A percentile compares a stretch with the other conserved stretches of the same genome.
These are phyloP conservation scores for Acanthurus leucopareius DNA, from an alignment of 2,797 vertebrate species.

Conservation along the genomic window DNA sequence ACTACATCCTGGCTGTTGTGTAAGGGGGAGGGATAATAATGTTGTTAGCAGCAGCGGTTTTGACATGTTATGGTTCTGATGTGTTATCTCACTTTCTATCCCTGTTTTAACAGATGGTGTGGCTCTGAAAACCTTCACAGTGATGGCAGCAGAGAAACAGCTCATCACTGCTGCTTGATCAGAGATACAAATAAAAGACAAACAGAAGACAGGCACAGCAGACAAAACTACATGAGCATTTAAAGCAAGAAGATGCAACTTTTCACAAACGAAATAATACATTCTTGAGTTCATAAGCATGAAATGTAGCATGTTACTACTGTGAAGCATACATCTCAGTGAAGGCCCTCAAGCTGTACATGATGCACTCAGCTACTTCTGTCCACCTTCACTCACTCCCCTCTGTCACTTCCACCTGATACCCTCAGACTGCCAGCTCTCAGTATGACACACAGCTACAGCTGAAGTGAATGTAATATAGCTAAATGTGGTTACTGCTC, in stretches of 20 bases:
- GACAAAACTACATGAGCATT: background rate
- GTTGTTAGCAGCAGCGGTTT: slow-evolving; percentile 50
- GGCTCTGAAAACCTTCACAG: slow-evolving; percentile 46
- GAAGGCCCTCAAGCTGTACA: background rate
- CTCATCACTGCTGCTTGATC: slow-evolving; percentile 47
- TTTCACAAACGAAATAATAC: background rate
- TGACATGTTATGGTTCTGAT: slow-evolving; percentile 45
- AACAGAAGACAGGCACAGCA: background rate
- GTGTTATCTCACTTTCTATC: slow-evolving; percentile 51
- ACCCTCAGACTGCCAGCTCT: slow-evolving; percentile 20
- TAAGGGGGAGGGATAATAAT: slow-evolving; percentile 37
- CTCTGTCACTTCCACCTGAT: slow-evolving; percentile 36
- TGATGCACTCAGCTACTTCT: background rate
- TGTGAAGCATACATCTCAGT: background rate
- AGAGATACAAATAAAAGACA: slow-evolving; percentile 11
- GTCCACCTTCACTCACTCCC: slow-evolving; percentile 7
- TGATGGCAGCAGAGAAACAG: slow-evolving; percentile 34
- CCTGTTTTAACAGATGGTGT: slow-evolving; percentile 49
- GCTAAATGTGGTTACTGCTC: slow-evolving; percentile 64
- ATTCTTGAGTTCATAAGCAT: background rate
- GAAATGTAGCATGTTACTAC: background rate
- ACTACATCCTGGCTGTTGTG: slow-evolving; percentile 62
- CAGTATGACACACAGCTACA: slow-evolving; percentile 22
- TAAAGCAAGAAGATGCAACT: background rate
- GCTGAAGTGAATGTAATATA: slow-evolving; percentile 45